phyloP scores from a whole-genome alignment of 2,113 vertebrate genomes.

The Acanthochromis polyacanthus region DNA sequence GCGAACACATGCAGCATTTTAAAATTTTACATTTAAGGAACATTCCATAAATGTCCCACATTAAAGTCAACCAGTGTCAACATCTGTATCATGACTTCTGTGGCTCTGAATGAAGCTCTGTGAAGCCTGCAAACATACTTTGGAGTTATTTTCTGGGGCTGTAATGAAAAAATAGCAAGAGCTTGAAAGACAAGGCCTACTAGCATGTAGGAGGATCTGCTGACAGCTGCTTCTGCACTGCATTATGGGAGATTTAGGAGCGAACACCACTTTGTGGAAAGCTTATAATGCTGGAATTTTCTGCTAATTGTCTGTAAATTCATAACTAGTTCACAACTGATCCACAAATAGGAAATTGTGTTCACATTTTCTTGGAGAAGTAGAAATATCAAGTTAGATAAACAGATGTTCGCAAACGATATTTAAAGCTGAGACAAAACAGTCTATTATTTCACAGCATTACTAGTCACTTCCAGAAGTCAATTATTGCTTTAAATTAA shows the following conservation, averaged over 20 bases:
- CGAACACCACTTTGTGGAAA: neutral
- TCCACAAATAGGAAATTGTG: neutral
- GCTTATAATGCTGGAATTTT: neutral
- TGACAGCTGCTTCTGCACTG: neutral
- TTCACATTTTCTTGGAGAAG: neutral
- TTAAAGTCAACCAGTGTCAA: neutral
- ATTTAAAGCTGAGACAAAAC: too few relatives aligned
- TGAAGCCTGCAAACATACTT: too few relatives aligned
- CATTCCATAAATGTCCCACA: neutral
- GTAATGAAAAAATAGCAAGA: neutral
- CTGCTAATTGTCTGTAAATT: neutral
- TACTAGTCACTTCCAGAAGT: slow-evolving; percentile 3
- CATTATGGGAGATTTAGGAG: slow-evolving; percentile 9
- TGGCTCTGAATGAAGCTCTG: too few relatives aligned
- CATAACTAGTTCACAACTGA: neutral
- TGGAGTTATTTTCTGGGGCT: too few relatives aligned
- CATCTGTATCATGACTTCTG: neutral
- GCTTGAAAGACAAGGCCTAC: neutral
- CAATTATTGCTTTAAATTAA: neutral
- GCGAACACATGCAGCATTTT: neutral
- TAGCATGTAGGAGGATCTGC: neutral
- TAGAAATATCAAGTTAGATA: neutral
- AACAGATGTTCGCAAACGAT: neutral
- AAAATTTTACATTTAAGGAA: neutral
- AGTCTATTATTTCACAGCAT: too few relatives aligned